A percentile compares a stretch with the other conserved stretches of the same genome.
These are phyloP conservation scores for Heliconius eleuchia DNA, from an alignment of 1,140 invertebrate genomes.

Conservation along the genomic window DNA sequence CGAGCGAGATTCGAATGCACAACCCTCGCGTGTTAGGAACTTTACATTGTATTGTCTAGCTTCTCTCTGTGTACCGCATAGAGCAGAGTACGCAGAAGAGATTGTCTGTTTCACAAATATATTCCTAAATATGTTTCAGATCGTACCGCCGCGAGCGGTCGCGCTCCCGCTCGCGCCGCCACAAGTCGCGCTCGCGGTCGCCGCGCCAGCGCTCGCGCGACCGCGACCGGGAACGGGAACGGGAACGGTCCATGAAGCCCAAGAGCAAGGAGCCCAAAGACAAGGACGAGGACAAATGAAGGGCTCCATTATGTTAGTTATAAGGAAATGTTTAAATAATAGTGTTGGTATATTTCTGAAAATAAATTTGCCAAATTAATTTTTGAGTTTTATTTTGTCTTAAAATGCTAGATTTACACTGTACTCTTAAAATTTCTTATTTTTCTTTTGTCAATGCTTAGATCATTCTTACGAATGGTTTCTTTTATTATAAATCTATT, in stretches of 20 bases:
- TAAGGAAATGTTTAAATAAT: slow-evolving; percentile 18
- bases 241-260: slow-evolving; percentile 63
- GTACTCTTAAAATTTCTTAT: too few relatives aligned
- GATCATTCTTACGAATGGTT: too few relatives aligned
- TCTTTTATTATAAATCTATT: too few relatives aligned
- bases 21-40: too few relatives aligned
- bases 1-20: too few relatives aligned
- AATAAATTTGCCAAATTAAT: slow-evolving; percentile 11
- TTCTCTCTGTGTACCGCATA: too few relatives aligned
- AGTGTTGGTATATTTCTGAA: not conserved
- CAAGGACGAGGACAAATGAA: slow-evolving; percentile 71
- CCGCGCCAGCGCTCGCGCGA: slow-evolving; percentile 58
- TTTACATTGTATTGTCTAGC: too few relatives aligned
- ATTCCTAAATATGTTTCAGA: slow-evolving; percentile 41
- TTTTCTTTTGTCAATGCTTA: too few relatives aligned
- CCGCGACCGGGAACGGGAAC: slow-evolving; percentile 57
- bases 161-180: slow-evolving; percentile 72
- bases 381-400: slow-evolving; percentile 7
- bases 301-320: not conserved
- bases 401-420: not conserved
- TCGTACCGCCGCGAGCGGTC: slow-evolving; percentile 75
- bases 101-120: too few relatives aligned
- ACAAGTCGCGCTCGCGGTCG: slow-evolving; percentile 76
- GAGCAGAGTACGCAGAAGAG: too few relatives aligned
- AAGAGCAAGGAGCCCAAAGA: slow-evolving; percentile 71